Conservation (phyloP, 2,113 vertebrate species). For the Puffinus mauretanicus region DNA sequence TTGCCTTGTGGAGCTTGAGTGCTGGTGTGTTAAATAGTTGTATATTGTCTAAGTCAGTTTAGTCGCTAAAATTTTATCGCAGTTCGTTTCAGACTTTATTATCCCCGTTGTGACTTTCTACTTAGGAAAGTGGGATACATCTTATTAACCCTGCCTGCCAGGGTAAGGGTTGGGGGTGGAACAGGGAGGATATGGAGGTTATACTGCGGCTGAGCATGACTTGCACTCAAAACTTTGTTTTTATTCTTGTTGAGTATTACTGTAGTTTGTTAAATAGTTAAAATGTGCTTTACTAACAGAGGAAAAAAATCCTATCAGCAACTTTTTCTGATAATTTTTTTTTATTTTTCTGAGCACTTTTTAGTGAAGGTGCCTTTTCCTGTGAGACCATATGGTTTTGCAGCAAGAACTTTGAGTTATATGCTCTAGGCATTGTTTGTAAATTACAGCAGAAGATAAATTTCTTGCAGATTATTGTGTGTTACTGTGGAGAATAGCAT, state of each 20-base stretch:
- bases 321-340: background rate
- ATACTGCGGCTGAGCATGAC: background rate
- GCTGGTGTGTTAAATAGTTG: background rate
- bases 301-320: background rate
- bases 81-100: background rate
- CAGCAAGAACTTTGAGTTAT: background rate
- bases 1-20: background rate
- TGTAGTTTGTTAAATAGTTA: background rate
- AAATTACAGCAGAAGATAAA: background rate
- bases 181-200: background rate
- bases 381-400: background rate
- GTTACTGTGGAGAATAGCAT: background rate
- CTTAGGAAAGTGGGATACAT: background rate
- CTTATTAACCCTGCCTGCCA: background rate
- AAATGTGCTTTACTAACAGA: background rate
- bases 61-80: background rate
- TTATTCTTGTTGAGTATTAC: background rate
- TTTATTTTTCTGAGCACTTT: background rate
- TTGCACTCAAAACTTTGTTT: background rate
- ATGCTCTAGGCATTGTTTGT: background rate
- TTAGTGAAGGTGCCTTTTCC: background rate
- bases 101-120: background rate
- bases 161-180: background rate
- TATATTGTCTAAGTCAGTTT: background rate
- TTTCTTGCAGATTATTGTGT: background rate